These are phyloP conservation scores for Orcinus orca DNA, from an alignment of 2,113 vertebrate species.

Conservation along the genomic window DNA sequence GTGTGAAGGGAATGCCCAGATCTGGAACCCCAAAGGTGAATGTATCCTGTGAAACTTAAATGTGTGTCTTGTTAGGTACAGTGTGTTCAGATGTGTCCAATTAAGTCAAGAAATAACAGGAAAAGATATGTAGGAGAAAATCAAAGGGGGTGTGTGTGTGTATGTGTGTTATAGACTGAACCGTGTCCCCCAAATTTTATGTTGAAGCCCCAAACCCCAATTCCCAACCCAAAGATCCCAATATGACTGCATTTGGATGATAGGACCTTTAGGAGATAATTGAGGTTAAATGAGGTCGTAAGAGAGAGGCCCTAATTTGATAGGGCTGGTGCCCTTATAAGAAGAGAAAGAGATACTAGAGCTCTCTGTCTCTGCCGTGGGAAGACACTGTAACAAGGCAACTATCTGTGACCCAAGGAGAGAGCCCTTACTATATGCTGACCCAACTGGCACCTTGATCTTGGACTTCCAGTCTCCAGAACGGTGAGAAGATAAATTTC, in stretches of 20 bases:
- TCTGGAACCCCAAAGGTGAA: not conserved
- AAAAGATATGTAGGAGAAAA: not conserved
- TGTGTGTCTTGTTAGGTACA: not conserved
- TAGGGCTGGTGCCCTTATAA: not conserved
- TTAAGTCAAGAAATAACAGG: not conserved
- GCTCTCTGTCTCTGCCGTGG: not conserved
- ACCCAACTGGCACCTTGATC: not conserved
- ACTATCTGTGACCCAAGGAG: not conserved
- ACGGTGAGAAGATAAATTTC: not conserved
- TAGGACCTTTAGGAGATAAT: not conserved
- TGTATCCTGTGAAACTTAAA: not conserved
- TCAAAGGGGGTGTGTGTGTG: not conserved
- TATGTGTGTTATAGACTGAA: not conserved
- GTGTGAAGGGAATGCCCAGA: not conserved
- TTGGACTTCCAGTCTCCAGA: not conserved
- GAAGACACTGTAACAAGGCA: not conserved
- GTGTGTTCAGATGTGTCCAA: not conserved
- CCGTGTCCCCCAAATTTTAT: not conserved
- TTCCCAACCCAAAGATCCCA: not conserved
- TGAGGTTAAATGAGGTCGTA: not conserved
- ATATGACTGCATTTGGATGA: not conserved
- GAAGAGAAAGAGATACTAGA: too few relatives aligned
- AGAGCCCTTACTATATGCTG: not conserved
- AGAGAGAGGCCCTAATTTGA: not conserved
- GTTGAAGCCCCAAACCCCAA: not conserved